Percentiles rank a stretch among this genome's conserved stretches.
phyloP scores from a whole-genome alignment of 2,888 invertebrate genomes.

The Allophyes oxyacanthae region DNA sequence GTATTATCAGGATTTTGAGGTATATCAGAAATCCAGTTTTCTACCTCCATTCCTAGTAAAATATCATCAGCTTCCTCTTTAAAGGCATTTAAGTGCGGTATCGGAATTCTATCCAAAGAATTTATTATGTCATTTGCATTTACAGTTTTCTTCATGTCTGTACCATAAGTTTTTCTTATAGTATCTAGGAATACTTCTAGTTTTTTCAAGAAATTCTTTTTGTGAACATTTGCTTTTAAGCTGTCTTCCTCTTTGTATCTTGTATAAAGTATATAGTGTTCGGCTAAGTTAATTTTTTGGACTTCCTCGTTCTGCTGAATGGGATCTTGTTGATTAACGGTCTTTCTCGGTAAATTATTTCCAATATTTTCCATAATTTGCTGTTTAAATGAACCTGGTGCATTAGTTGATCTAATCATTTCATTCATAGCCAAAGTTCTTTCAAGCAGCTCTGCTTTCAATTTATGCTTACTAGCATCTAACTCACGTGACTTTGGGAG shows the following conservation, averaged over 20 bases:
- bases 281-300: conserved; percentile 66
- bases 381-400: conserved; percentile 65
- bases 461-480: conserved; percentile 51
- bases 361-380: conserved; percentile 66
- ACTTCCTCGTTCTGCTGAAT: conserved; percentile 63
- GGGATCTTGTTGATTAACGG: conserved; percentile 35
- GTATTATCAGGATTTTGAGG: conserved; percentile 59
- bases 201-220: conserved; percentile 65
- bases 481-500: conserved; percentile 71
- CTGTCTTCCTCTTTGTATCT: conserved; percentile 67
- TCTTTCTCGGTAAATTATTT: conserved; percentile 56
- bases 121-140: conserved; percentile 66
- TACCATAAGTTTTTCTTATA: conserved; percentile 61
- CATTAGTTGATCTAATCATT: conserved; percentile 49
- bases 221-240: conserved; percentile 67
- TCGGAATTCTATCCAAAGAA: conserved; percentile 69
- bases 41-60: conserved; percentile 70
- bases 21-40: conserved; percentile 75
- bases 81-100: conserved; percentile 67
- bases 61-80: conserved; percentile 74
- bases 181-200: conserved; percentile 62
- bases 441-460: conserved; percentile 71
- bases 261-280: conserved; percentile 68
- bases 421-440: conserved; percentile 66
- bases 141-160: conserved; percentile 7